Conservation (phyloP, 2,888 invertebrate species). For the Sepioteuthis lessoniana region DNA sequence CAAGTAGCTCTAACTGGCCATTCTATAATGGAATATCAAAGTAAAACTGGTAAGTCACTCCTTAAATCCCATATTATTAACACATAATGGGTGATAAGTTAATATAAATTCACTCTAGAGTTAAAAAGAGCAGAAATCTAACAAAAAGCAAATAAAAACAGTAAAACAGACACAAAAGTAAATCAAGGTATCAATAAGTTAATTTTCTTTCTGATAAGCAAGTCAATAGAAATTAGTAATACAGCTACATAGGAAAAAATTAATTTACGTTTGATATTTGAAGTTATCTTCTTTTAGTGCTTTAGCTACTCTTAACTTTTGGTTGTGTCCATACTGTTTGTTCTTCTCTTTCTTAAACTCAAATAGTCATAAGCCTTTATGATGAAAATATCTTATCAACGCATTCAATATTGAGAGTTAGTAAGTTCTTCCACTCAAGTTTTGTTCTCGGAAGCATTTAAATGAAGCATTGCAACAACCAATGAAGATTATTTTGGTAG, state of each 20-base stretch:
- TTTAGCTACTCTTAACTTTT: background rate
- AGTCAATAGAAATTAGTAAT: background rate
- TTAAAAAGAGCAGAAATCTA: background rate
- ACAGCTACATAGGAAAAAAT: background rate
- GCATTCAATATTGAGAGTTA: background rate
- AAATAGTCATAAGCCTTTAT: background rate
- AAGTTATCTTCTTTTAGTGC: background rate
- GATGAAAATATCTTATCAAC: background rate
- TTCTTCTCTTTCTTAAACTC: background rate
- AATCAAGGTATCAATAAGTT: background rate
- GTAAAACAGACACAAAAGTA: background rate
- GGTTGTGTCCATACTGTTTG: background rate
- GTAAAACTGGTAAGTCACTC: background rate
- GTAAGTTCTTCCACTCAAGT: background rate
- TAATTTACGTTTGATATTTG: background rate
- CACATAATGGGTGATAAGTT: too few species aligned
- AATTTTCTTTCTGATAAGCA: background rate
- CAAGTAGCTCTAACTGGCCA: background rate
- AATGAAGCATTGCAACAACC: background rate
- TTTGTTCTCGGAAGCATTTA: background rate
- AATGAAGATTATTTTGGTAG: background rate
- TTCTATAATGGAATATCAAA: background rate
- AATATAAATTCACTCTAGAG: too few species aligned
- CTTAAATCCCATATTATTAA: background rate
- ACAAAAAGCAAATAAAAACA: background rate